Conservation (phyloP, 2,113 vertebrate genomes). For the Symphodus melops region DNA sequence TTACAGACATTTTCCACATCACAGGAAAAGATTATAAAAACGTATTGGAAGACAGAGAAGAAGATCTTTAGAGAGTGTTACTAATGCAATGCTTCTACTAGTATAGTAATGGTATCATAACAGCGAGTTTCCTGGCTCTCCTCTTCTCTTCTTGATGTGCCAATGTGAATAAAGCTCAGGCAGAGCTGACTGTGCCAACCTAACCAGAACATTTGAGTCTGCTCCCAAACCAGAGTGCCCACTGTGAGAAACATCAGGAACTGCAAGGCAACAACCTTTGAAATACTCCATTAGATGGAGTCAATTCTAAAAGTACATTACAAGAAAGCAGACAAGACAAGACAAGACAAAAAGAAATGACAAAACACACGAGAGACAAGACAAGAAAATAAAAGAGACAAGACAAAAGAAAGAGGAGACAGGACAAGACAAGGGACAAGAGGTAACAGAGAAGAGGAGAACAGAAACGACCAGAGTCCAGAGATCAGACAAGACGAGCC, state of each 20-base stretch:
- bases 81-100: neutral
- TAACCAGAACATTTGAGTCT: constrained; percentile 31
- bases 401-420: too few relatives aligned
- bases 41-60: neutral
- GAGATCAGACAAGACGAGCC: too few relatives aligned
- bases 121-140: neutral
- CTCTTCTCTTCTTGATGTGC: neutral
- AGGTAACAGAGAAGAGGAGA: too few relatives aligned
- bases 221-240: constrained; percentile 23
- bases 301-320: neutral
- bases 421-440: too few relatives aligned
- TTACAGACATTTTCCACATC: constrained; percentile 11
- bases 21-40: neutral
- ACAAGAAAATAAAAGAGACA: too few relatives aligned
- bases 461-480: too few relatives aligned
- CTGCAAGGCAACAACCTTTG: neutral
- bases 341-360: too few relatives aligned
- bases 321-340: neutral
- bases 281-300: neutral
- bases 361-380: too few relatives aligned
- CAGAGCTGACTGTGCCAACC: constrained; percentile 18
- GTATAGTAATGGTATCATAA: neutral
- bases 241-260: constrained; percentile 5
- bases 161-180: constrained; percentile 26
- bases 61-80: neutral